These are phyloP conservation scores for Premnoplex brunnescens DNA, from an alignment of 2,797 vertebrate genomes.

Conservation along the genomic window DNA sequence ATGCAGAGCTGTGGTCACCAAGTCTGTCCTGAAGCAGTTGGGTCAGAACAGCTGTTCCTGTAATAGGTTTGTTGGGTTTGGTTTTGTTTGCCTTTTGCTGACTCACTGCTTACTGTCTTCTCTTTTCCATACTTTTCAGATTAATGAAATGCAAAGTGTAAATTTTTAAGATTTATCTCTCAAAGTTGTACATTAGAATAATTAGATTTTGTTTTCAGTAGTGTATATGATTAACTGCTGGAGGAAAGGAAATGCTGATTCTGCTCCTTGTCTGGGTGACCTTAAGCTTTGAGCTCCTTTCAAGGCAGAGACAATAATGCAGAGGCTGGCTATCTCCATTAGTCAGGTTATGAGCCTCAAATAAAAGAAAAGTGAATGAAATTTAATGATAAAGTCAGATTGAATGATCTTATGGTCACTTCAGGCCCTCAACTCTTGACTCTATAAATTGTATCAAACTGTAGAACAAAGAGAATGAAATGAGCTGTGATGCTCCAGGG, in stretches of 20 bases:
- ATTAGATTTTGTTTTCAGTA: not conserved
- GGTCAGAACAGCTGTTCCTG: not conserved
- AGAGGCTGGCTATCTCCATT: not conserved
- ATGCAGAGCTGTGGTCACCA: fast-evolving
- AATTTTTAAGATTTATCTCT: not conserved
- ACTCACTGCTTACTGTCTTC: not conserved
- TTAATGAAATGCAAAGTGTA: not conserved
- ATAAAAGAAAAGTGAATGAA: not conserved
- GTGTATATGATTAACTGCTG: not conserved
- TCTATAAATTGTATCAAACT: not conserved
- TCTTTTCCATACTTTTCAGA: not conserved
- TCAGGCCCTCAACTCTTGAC: not conserved
- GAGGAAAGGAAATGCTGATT: not conserved
- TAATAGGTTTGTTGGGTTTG: not conserved
- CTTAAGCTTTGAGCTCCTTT: not conserved
- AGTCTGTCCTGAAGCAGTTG: not conserved
- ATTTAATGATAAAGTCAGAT: not conserved
- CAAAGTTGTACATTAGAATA: not conserved
- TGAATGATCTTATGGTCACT: not conserved
- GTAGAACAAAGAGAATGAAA: not conserved
- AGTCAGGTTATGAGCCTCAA: not conserved
- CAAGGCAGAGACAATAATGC: not conserved
- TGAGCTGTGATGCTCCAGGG: not conserved
- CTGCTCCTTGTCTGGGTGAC: not conserved
- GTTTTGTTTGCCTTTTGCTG: not conserved